Evolutionary conservation across 2,797 vertebrate genomes (phyloP), one percentile per base, ranked within the genome.

Genomic region (Lutjanus argentimaculatus): DNA sequence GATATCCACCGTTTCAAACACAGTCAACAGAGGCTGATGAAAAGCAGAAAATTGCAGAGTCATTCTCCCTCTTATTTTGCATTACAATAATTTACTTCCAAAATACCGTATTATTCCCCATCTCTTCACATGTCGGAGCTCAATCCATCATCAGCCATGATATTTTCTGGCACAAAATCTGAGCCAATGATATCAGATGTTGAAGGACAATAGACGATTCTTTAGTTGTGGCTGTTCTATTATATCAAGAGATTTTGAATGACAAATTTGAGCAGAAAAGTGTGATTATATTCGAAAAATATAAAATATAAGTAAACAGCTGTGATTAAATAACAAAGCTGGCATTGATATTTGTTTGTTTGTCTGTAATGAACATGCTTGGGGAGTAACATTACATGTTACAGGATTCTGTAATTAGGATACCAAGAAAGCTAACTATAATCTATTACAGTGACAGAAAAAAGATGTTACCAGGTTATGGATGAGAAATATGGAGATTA

Each of bases 1-100:
- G 56, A 83, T n/a, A 72, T 73, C 22, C 53, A 52, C 21, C 25
- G 7, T 64, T 52, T 65, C 19, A 64, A 72, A 61, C 5, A 36
- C 25, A 61, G 21, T 66, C 49, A 71, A 48, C n/a, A 59, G 22
- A 68, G 22, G 25, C 14, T 14, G 25, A 42, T 25, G 13, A 25
- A 67, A 71, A 78, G 70, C 16, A 49, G 25, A 69, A 81, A 61
- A 82, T 57, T 45, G 55, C 19, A 48, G 19, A 72, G 40, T 76
- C 19, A 25, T 62, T 81, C 63, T 17, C 30, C 4, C 11, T 75
- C 49, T 5, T 43, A 64, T 75, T 68, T 43, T 15, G 46, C 4
- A 1, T 48, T 13, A 1, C 0, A 21, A 72, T 6, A 13, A 55
- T 57, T 52, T 36, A 7, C n/a, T 30, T 69, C 19, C 25, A 45